A percentile compares a stretch with the other conserved stretches of the same genome.
phyloP scores from a whole-genome alignment of 2,797 vertebrate genomes.

The Catostomus latipinnis region DNA sequence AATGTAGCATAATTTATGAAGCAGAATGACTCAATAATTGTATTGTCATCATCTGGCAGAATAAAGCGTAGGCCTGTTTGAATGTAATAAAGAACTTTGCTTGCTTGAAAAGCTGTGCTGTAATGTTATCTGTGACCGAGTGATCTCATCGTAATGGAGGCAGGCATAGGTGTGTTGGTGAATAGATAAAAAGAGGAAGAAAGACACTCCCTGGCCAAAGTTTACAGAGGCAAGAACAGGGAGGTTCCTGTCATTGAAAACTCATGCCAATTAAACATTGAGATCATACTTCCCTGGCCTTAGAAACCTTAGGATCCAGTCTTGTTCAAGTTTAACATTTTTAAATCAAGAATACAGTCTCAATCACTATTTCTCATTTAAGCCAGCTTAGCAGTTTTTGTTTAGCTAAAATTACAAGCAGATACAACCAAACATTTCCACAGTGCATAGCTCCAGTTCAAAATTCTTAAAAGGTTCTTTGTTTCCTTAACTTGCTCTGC shows the following conservation, averaged over 20 bases:
- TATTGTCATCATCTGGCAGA: slow-evolving; percentile 20
- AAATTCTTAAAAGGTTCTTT: slow-evolving; percentile 56
- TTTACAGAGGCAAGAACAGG: slow-evolving; percentile 33
- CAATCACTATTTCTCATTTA: slow-evolving; percentile 1
- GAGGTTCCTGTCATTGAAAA: slow-evolving; percentile 29
- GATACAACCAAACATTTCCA: slow-evolving; percentile 21
- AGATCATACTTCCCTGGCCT: slow-evolving; percentile 17
- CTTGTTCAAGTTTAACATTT: slow-evolving; percentile 10
- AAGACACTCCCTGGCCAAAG: slow-evolving; percentile 57
- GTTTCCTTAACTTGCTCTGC: slow-evolving; percentile 64
- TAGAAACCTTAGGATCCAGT: slow-evolving; percentile 1
- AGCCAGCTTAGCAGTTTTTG: slow-evolving; percentile 6
- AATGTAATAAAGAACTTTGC: slow-evolving; percentile 20
- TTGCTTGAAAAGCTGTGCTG: slow-evolving; percentile 21
- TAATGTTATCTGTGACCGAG: slow-evolving; percentile 28
- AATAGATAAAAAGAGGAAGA: slow-evolving; percentile 18
- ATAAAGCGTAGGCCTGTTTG: slow-evolving; percentile 10
- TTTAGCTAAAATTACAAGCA: slow-evolving; percentile 26
- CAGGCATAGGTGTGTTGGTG: slow-evolving; percentile 35
- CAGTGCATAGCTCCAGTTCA: slow-evolving; percentile 4
- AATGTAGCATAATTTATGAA: slow-evolving; percentile 13
- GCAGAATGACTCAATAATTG: slow-evolving; percentile 17
- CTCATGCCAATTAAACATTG: slow-evolving; percentile 33
- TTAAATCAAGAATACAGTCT: slow-evolving; percentile 6
- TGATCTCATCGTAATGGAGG: slow-evolving; percentile 35